Evolutionary conservation across 2,113 vertebrate genomes (phyloP).

Genomic region (Pangasianodon gigas): DNA sequence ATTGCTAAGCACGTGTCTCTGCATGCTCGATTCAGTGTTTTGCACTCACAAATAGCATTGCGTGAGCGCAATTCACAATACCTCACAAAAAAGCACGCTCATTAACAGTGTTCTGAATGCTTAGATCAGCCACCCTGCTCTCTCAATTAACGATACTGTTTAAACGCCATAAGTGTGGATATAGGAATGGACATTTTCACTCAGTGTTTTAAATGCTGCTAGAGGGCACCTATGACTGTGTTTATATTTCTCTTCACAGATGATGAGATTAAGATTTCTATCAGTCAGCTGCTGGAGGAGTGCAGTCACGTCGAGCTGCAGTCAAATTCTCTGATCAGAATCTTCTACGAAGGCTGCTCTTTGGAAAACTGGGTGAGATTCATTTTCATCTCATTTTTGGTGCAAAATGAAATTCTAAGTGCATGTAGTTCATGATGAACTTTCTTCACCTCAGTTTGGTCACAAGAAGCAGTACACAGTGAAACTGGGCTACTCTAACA

Average conservation of each 20-base stretch:
- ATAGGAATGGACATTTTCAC: no score
- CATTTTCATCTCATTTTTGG: neutral
- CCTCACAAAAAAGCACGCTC: no score
- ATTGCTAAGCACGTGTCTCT: no score
- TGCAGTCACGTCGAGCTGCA: constrained; percentile 24
- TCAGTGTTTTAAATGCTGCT: no score
- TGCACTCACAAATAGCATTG: no score
- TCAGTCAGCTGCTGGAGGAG: neutral
- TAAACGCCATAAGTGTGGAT: no score
- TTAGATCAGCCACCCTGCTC: no score
- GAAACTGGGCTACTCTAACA: neutral
- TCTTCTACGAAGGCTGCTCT: constrained; percentile 11
- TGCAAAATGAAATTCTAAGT: neutral
- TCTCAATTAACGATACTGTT: no score
- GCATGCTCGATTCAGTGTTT: no score
- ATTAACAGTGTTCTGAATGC: no score
- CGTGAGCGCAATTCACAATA: no score
- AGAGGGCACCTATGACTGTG: no score
- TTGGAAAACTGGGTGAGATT: constrained; percentile 21
- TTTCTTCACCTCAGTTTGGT: neutral
- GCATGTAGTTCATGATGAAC: neutral
- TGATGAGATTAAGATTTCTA: neutral
- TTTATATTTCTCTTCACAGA: neutral
- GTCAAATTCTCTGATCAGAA: neutral
- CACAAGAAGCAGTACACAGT: constrained; percentile 1